Evolutionary conservation across 2,888 invertebrate genomes (phyloP), one percentile per base, ranked within the genome.

Genomic region (Tanytarsus gracilentus): DNA sequence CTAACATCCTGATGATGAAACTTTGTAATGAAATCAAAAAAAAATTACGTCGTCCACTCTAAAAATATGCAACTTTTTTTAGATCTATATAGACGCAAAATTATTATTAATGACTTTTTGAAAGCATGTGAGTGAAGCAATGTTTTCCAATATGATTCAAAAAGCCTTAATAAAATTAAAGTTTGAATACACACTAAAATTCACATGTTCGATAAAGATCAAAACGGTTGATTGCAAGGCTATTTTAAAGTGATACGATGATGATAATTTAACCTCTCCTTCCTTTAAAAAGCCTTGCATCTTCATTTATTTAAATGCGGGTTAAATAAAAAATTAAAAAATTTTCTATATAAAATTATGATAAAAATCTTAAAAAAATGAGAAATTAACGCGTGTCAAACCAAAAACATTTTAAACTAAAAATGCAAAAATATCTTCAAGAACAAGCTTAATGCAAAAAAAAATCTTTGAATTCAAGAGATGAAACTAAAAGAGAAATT

Each of bases 311-410:
- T 18, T 18, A 21, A 21, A 58, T 48, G 58, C 58, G 58, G 58
- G 58, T 58, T 44, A 48, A 48, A 58, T 29, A 58, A 30, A 48
- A 29, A 58, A 58, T 26, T 11, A 36, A 53, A 53, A 53, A 27
- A 36, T 53, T 58, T 56, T 58, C n/a, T 58, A 44, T 58, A 58
- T 25, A 40, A 58, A 58, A 58, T 25, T 48, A 30, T 40, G n/a
- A 40, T 36, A 53, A 36, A 33, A 53, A 53, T 36, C 39, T 40
- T 8, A 49, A 25, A 49, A 53, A 27, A 36, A 53, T 26, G 14
- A 49, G 18, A 16, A 52, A 8, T 52, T 2, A 52, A 44, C 48
- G 48, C 48, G 48, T 58, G 58, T 58, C 58, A 58, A 58, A 58
- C 23, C 14, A 52, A 30, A 53, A 53, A 25, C 9, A 26, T 18